Base-by-base conservation (phyloP, 2,113 vertebrate species). In the Indicator maculatus region DNA sequence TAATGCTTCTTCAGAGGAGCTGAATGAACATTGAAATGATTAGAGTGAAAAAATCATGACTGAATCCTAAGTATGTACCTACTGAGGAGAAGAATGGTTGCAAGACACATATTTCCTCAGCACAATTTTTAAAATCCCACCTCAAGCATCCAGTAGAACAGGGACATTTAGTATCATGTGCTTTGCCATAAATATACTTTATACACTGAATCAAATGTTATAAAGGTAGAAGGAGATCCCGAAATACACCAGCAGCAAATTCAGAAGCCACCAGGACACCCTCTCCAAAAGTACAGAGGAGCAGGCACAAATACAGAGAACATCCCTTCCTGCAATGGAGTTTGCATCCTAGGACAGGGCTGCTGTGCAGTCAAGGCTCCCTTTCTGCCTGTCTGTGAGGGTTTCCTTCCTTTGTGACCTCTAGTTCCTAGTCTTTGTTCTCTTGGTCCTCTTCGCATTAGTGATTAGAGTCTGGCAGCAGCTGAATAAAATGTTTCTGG, bases 311-410 rank as follows among this genome's bases (percentile, higher is more conserved):
- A 21, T 14, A n/a, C 14, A 30, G 38, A 31, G 36, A 15, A 33
- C 27, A 17, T 16, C 2, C 12, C 6, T 27, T 69, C 31, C 63
- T 60, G 24, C 39, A 38, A 23, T 0, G 1, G 41, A 55, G 21
- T 16, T 16, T 50, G 18, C 17, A 39, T 33, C 28, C 78, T n/a
- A 18, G n/a, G 27, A 59, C 0, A 1, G n/a, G 8, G 15, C 36
- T 50, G n/a, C 14, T 28, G 8, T 16, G 17, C n/a, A 16, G 13
- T 5, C 39, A 5, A 21, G 9, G 16, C 19, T 85, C 27, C 30
- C 24, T 1, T 87, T 55, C 83, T 60, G n/a, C 31, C 44, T 16
- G 4, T 1, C 2, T 2, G 0, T 33, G 16, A 79, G 24, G 2
- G 11, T 59, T 87, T 76, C 10, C 44, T 15, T 9, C 80, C 1